Evolutionary conservation across 2,888 invertebrate species (phyloP), one percentile per base, ranked within the genome.

Genomic region (Chymomyza amoena): DNA sequence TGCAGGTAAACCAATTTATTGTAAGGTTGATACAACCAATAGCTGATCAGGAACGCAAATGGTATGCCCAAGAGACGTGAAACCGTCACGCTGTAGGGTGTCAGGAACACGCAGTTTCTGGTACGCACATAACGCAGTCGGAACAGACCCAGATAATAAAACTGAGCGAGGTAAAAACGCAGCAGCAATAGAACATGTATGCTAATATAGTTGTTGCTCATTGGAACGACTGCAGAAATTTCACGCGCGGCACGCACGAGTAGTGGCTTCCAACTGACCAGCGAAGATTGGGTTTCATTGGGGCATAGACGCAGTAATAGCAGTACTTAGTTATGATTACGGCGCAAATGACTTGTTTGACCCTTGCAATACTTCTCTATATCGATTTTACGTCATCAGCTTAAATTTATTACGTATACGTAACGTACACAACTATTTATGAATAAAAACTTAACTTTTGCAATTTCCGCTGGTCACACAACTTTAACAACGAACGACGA

Each of bases 161-260:
- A 82, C 67, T 80, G 80, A 2, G 52, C 62, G 66, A 71, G 32
- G 45, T 83, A 83, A 61, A 80, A 80, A 6, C 78, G 83, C 51
- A 80, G 68, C 78, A 80, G 66, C 9, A 82, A 45, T 50, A 78
- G 45, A 9, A 57, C 76, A 59, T 83, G 83, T 10, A 39, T 36
- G 10, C 80, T 83, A 5, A 83, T 80, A 60, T 80, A 80, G 13
- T 70, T 39, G 45, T 78, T 80, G 66, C 70, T 25, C 63, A 60
- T 7, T 72, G 80, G 39, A 71, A 75, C 13, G 72, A 63, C 36
- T 78, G 63, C 68, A 72, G 66, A 39, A 75, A 66, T 28, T 63
- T 70, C 79, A 79, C 77, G 28, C 57, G 28, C 20, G 25, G 20
- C 18, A n/a, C 10, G 15, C 20, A 7, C 7, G 18, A 54, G 20